A percentile compares a stretch with the other conserved stretches of the same genome.
phyloP scores from a whole-genome alignment of 2,888 invertebrate species.

The Tipula unca region DNA sequence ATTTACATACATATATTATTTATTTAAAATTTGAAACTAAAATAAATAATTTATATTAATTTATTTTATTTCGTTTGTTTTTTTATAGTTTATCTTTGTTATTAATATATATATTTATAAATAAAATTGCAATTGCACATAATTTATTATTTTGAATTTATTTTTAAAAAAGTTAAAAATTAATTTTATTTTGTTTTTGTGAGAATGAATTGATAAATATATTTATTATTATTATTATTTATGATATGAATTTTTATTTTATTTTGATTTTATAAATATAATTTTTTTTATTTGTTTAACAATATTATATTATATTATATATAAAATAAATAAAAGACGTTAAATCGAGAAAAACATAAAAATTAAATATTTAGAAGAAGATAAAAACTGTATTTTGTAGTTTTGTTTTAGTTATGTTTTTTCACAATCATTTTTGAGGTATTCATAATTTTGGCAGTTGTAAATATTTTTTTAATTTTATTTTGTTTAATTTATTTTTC shows the following conservation, averaged over 20 bases:
- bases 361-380: neutral
- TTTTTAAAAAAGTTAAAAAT: conserved; percentile 16
- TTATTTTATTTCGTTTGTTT: neutral
- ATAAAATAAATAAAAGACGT: neutral
- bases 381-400: neutral
- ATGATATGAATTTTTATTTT: neutral
- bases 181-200: neutral
- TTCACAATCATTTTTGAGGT: conserved; percentile 2
- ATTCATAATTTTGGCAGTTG: neutral
- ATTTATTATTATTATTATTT: neutral
- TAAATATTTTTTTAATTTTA: neutral
- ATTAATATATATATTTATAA: neutral
- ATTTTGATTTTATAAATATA: conserved; percentile 15
- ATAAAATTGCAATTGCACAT: neutral
- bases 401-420: neutral
- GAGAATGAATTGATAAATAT: neutral
- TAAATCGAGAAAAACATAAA: neutral
- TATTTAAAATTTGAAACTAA: neutral
- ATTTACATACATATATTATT: neutral
- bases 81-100: neutral
- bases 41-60: neutral
- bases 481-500: neutral
- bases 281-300: neutral
- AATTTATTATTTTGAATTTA: neutral
- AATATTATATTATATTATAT: neutral